Conservation (phyloP, 2,113 vertebrate species). For the Apodemus sylvaticus region DNA sequence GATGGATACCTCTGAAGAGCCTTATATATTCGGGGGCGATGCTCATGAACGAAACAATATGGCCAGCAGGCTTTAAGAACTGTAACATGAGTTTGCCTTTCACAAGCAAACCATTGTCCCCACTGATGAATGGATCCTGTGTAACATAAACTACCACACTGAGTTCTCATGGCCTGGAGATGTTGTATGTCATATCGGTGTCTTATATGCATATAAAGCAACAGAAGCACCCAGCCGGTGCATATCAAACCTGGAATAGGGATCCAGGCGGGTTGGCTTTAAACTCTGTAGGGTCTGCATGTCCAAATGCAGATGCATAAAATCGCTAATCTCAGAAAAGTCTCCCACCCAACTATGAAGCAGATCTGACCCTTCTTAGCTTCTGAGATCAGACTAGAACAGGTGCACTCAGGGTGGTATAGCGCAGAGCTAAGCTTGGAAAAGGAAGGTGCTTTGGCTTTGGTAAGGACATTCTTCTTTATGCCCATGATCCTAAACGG, state of each 20-base stretch:
- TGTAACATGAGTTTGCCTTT: background rate
- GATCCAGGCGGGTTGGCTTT: background rate
- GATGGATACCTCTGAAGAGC: background rate
- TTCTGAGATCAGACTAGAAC: background rate
- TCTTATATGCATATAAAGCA: background rate
- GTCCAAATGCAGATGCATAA: background rate
- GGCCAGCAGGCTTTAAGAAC: background rate
- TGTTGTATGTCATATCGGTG: fast-evolving
- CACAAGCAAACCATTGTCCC: background rate
- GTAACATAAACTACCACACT: background rate
- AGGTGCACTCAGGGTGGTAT: background rate
- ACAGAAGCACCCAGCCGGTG: background rate
- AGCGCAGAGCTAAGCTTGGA: background rate
- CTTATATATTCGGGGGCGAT: background rate
- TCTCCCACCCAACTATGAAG: background rate
- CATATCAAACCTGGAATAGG: background rate
- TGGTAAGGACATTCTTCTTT: background rate
- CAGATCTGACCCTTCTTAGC: background rate
- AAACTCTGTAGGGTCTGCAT: background rate
- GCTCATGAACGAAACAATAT: background rate
- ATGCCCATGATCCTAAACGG: background rate
- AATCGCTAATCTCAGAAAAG: background rate
- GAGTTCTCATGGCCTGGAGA: background rate
- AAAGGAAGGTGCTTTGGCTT: background rate
- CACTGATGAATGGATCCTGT: background rate